phyloP scores from a whole-genome alignment of 2,113 vertebrate genomes.

The Hippocampus abdominalis region DNA sequence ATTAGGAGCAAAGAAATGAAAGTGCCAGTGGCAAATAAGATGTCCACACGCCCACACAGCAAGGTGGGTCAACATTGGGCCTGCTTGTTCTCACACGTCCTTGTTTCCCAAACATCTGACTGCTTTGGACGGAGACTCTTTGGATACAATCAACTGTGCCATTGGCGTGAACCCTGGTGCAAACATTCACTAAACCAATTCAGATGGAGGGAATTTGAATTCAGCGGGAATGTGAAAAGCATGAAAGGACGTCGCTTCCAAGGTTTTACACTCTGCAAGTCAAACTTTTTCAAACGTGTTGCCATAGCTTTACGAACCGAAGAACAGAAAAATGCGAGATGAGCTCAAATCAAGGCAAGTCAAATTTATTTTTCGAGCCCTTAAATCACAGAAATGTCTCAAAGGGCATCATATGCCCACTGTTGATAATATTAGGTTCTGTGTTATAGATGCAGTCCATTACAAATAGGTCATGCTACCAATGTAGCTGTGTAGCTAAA shows the following conservation, averaged over 20 bases:
- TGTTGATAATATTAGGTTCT: background rate
- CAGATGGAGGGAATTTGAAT: slow-evolving; percentile 8
- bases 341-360: too few relatives aligned
- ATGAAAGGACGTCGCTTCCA: slow-evolving; percentile 16
- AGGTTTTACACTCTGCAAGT: slow-evolving; percentile 26
- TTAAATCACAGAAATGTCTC: too few relatives aligned
- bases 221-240: background rate
- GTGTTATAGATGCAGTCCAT: background rate
- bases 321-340: too few relatives aligned
- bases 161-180: background rate
- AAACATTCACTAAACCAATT: slow-evolving; percentile 3
- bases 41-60: slow-evolving; percentile 59
- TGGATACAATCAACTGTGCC: background rate
- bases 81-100: slow-evolving; percentile 62
- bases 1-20: slow-evolving; percentile 43
- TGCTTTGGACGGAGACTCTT: background rate
- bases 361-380: too few relatives aligned
- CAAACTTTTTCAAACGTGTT: slow-evolving; percentile 42
- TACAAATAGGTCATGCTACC: background rate
- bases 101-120: slow-evolving; percentile 13
- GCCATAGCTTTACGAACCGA: background rate
- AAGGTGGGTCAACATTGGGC: slow-evolving; percentile 54
- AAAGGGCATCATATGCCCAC: too few relatives aligned
- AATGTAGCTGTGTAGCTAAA: background rate
- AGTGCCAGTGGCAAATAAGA: slow-evolving; percentile 49